phyloP scores from a whole-genome alignment of 1,140 invertebrate genomes.

The Mylabris phalerata region DNA sequence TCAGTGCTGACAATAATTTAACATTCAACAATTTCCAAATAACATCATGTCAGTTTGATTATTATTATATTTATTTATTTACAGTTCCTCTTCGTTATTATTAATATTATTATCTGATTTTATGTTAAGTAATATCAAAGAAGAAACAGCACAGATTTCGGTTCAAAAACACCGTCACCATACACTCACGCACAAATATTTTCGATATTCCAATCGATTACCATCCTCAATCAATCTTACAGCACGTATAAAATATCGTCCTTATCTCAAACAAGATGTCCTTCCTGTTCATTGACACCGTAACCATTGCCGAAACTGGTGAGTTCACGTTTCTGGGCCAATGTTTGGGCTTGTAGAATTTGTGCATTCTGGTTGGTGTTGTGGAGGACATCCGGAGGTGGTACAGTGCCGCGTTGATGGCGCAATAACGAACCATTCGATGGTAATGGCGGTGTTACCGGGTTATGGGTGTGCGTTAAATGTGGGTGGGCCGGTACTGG shows the following conservation, averaged over 20 bases:
- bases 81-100: no score
- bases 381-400: slow-evolving; percentile 41
- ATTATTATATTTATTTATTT: no score
- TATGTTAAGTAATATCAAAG: slow-evolving; percentile 7
- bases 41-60: background rate
- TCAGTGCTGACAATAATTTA: slow-evolving; percentile 16
- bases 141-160: background rate
- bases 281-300: slow-evolving; percentile 42
- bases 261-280: slow-evolving; percentile 42
- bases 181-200: no score
- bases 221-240: slow-evolving; percentile 25
- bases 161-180: no score
- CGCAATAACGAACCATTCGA: slow-evolving; percentile 38
- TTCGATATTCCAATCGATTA: slow-evolving; percentile 1
- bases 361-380: slow-evolving; percentile 40
- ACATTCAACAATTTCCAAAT: slow-evolving; percentile 9
- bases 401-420: slow-evolving; percentile 32
- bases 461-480: slow-evolving; percentile 29
- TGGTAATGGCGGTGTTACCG: slow-evolving; percentile 38
- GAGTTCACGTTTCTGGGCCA: slow-evolving; percentile 39
- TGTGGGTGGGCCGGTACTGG: slow-evolving; percentile 39
- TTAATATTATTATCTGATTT: background rate
- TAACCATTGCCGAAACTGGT: slow-evolving; percentile 42
- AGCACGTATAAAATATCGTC: slow-evolving; percentile 37
- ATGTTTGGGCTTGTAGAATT: slow-evolving; percentile 39